Evolutionary conservation across 35 echinoderm and acorn worm genomes (phyloP).

Genomic region (Apostichopus parvimensis): DNA sequence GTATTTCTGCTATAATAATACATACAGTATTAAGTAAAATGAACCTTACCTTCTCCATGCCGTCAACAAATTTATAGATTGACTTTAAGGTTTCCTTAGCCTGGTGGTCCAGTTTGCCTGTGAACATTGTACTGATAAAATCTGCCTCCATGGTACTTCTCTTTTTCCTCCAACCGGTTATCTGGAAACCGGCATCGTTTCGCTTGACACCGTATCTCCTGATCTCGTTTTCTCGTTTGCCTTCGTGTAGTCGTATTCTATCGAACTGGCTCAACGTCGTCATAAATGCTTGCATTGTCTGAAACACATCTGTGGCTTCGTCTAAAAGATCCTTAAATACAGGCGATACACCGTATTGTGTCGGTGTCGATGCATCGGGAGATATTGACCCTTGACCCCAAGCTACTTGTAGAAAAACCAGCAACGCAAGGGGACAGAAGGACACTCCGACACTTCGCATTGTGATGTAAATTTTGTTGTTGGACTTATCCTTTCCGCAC

Average conservation of each 20-base stretch:
- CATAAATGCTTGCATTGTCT: slow-evolving; percentile 40
- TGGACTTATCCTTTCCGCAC: slow-evolving; percentile 11
- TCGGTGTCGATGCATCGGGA: slow-evolving; percentile 22
- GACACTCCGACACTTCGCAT: slow-evolving; percentile 33
- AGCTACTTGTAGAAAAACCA: slow-evolving; percentile 40
- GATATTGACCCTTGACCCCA: slow-evolving; percentile 43
- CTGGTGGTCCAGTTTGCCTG: slow-evolving; percentile 43
- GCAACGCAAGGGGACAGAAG: slow-evolving; percentile 27
- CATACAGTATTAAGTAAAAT: neutral
- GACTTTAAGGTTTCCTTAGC: slow-evolving; percentile 51
- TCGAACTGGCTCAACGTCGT: slow-evolving; percentile 44
- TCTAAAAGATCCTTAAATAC: slow-evolving; percentile 38
- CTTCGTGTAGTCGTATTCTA: slow-evolving; percentile 36
- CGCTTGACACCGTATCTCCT: slow-evolving; percentile 47
- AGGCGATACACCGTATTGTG: slow-evolving; percentile 36
- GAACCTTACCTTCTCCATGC: slow-evolving; percentile 50
- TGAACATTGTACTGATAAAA: slow-evolving; percentile 54
- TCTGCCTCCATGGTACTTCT: slow-evolving; percentile 50
- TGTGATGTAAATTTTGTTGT: slow-evolving; percentile 30
- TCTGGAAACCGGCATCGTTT: slow-evolving; percentile 43
- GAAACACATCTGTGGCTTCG: slow-evolving; percentile 27
- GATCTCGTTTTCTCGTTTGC: slow-evolving; percentile 30
- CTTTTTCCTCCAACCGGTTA: slow-evolving; percentile 57
- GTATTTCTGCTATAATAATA: too few species aligned
- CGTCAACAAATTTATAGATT: slow-evolving; percentile 55